Evolutionary conservation across 2,888 invertebrate genomes (phyloP), one percentile per base, ranked within the genome.

Genomic region (Melieria picta): DNA sequence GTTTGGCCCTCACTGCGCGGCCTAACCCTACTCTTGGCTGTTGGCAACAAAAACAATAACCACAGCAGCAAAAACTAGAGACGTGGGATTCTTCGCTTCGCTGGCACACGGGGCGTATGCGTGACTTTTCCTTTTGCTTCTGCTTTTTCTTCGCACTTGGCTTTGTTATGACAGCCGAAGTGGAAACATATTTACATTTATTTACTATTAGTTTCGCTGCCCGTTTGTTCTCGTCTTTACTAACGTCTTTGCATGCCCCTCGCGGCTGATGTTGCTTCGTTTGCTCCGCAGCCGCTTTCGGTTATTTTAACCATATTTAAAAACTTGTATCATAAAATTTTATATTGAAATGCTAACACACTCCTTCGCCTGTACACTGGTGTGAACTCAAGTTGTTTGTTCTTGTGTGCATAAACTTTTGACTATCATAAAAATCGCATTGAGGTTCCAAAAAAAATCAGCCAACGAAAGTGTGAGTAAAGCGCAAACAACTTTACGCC

Each of bases 121-220:
- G 30, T 30, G 30, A 30, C 30, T 58, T 58, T 58, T 5, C 42
- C 30, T 58, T 58, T 58, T 42, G 52, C 5, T 9, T 52, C 13
- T 52, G 10, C 10, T 13, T 52, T 30, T 11, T 61, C 9, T 60
- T 61, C 11, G 30, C 43, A 61, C 61, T 61, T 43, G 42, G 61
- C 11, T 7, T 4, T 16, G 42, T 16, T 61, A 45, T 61, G 61
- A 61, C 45, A 61, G 43, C 45, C 45, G 45, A 61, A 61, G 61
- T 42, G 61, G 61, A 61, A 61, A 61, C 61, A 61, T 61, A 61
- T 61, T 61, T 61, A 11, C 45, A 61, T 45, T 61, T 61, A 61
- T 61, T 61, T 45, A 43, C 45, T 45, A 30, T 61, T 61, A 9
- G 13, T 45, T 46, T 10, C 45, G 43, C 7, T 11, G 9, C 45